A percentile compares a stretch with the other conserved stretches of the same genome.
These are phyloP conservation scores for Holothuria glaberrima DNA, from an alignment of 35 echinoderm and acorn worm species.

Conservation along the genomic window DNA sequence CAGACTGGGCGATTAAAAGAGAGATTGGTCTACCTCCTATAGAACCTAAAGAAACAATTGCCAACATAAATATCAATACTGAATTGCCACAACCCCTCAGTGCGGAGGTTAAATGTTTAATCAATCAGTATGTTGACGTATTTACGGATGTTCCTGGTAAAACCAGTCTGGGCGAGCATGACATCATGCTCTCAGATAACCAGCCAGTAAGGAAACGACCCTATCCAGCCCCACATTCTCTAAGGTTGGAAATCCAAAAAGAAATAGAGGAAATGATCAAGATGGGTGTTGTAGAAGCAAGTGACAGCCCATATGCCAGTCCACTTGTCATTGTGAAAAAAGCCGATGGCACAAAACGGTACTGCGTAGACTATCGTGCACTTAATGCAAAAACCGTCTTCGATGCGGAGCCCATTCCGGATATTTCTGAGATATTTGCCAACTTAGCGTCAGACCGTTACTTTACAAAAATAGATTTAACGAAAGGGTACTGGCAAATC, in stretches of 20 bases:
- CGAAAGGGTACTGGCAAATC: conserved; percentile 30
- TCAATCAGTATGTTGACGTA: conserved; percentile 31
- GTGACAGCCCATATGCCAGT: conserved; percentile 45
- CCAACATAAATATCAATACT: neutral
- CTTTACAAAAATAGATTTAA: conserved; percentile 28
- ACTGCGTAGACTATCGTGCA: neutral
- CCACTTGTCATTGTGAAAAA: conserved; percentile 29
- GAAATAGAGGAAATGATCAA: conserved; percentile 31
- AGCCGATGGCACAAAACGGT: conserved; percentile 7
- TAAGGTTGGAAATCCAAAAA: conserved; percentile 1
- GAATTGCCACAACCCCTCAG: neutral
- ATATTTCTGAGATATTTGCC: conserved; percentile 45
- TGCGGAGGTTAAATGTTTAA: neutral
- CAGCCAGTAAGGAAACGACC: conserved; percentile 14
- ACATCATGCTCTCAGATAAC: conserved; percentile 30
- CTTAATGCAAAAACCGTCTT: conserved; percentile 38
- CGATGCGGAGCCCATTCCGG: conserved; percentile 40
- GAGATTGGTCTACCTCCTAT: neutral
- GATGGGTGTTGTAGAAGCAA: neutral
- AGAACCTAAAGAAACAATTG: neutral
- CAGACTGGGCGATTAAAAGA: neutral
- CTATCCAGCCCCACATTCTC: conserved; percentile 32
- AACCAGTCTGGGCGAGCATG: conserved; percentile 57
- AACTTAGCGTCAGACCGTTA: conserved; percentile 13
- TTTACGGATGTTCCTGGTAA: conserved; percentile 63